Conservation (phyloP, 2,113 vertebrate species). For the Hymenochirus boettgeri region DNA sequence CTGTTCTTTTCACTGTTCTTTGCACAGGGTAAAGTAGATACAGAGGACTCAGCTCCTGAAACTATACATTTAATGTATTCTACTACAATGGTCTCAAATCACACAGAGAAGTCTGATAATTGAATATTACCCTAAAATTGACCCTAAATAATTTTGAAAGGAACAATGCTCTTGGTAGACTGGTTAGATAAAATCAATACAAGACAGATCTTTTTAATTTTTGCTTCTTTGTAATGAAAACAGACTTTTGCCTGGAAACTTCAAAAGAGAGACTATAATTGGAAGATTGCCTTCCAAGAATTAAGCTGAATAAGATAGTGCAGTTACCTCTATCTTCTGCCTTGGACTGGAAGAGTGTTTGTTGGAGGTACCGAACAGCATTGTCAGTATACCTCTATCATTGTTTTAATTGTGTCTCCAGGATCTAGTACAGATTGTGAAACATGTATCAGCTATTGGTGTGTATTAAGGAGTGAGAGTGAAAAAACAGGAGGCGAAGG, state of each 20-base stretch:
- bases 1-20: too few species aligned
- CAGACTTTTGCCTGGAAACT: slow-evolving; percentile 8
- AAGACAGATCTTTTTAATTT: too few species aligned
- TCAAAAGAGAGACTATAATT: slow-evolving; percentile 21
- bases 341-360: slow-evolving; percentile 14
- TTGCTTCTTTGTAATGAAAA: slow-evolving; percentile 14
- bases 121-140: too few species aligned
- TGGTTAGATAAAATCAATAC: too few species aligned
- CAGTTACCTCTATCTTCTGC: slow-evolving; percentile 18
- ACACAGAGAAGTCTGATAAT: too few species aligned
- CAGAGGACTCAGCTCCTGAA: too few species aligned
- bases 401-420: not conserved
- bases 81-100: too few species aligned
- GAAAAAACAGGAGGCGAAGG: slow-evolving; percentile 16
- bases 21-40: too few species aligned
- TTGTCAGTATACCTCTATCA: slow-evolving; percentile 9
- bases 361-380: slow-evolving; percentile 9
- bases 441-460: slow-evolving; percentile 1
- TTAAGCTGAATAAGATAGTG: slow-evolving; percentile 4
- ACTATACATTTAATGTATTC: too few species aligned
- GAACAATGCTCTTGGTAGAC: too few species aligned
- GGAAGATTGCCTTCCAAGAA: slow-evolving; percentile 12
- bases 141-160: too few species aligned
- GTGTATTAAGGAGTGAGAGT: not conserved
- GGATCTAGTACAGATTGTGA: slow-evolving; percentile 13